A percentile compares a stretch with the other conserved stretches of the same genome.
Evolutionary conservation across 2,888 invertebrate species (phyloP).

Genomic region (Ptychoptera contaminata): DNA sequence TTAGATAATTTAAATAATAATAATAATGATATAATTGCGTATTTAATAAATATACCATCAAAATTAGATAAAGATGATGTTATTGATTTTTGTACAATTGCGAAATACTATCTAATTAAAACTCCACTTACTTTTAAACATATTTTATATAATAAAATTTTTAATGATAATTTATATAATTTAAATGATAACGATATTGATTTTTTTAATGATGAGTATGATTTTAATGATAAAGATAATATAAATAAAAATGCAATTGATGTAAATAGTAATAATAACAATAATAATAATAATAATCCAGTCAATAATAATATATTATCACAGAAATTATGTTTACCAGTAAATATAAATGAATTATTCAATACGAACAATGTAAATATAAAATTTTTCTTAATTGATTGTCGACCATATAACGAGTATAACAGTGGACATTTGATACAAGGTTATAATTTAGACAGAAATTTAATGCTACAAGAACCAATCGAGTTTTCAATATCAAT

Average conservation of each 20-base stretch:
- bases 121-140: conserved; percentile 80
- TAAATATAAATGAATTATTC: conserved; percentile 76
- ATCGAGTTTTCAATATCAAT: conserved; percentile 88
- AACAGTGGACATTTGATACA: conserved; percentile 93
- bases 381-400: conserved; percentile 92
- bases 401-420: conserved; percentile 91
- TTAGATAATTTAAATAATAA: conserved; percentile 54
- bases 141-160: too few species aligned
- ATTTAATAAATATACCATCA: conserved; percentile 60
- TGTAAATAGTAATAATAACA: too few species aligned
- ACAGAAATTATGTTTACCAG: conserved; percentile 87
- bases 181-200: too few species aligned
- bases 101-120: conserved; percentile 87
- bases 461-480: conserved; percentile 93
- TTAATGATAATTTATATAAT: too few species aligned
- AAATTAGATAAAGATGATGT: conserved; percentile 89
- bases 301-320: conserved; percentile 22
- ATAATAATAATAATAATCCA: too few species aligned
- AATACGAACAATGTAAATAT: conserved; percentile 18
- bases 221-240: too few species aligned
- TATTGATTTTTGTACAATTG: conserved; percentile 88
- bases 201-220: too few species aligned
- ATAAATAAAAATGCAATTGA: too few species aligned
- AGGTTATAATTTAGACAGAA: conserved; percentile 95
- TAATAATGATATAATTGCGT: conserved; percentile 50